Percentiles rank a stretch among this genome's conserved stretches.
These are phyloP conservation scores for Hucho hucho DNA, from an alignment of 2,113 vertebrate species.

Conservation along the genomic window DNA sequence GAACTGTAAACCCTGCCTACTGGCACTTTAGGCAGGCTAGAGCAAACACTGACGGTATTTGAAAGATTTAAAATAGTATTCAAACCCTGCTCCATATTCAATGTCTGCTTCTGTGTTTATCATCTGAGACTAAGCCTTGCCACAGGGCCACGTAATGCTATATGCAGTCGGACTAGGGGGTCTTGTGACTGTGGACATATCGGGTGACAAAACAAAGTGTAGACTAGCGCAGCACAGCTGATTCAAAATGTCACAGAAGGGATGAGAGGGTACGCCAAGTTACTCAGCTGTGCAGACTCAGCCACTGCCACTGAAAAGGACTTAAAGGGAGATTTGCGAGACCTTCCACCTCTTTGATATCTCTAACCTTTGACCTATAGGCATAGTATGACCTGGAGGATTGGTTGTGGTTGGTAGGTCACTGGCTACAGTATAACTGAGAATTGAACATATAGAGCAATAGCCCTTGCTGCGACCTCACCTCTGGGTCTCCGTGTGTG, in stretches of 20 bases:
- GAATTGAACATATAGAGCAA: too few relatives aligned
- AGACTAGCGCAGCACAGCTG: slow-evolving; percentile 35
- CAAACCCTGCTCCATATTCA: background rate
- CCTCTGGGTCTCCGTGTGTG: too few relatives aligned
- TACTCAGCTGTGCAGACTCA: background rate
- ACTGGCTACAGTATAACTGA: background rate
- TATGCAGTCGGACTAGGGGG: slow-evolving; percentile 34
- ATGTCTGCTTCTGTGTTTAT: slow-evolving; percentile 53
- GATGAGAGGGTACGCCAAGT: slow-evolving; percentile 19
- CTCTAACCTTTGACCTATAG: background rate
- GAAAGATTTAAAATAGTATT: too few relatives aligned
- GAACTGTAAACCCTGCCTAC: too few relatives aligned
- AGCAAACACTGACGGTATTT: too few relatives aligned
- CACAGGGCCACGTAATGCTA: slow-evolving; percentile 27
- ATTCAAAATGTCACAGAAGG: slow-evolving; percentile 55
- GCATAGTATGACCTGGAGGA: background rate
- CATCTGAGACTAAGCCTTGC: slow-evolving; percentile 40
- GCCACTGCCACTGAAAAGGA: background rate
- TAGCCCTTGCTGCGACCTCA: too few relatives aligned
- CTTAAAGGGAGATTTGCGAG: background rate
- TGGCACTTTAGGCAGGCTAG: too few relatives aligned
- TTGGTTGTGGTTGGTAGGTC: background rate
- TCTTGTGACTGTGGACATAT: slow-evolving; percentile 51
- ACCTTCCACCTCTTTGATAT: background rate
- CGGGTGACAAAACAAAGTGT: slow-evolving; percentile 61